These are phyloP conservation scores for Sinocyclocheilus maitianheensis DNA, from an alignment of 2,113 vertebrate species.

Conservation along the genomic window DNA sequence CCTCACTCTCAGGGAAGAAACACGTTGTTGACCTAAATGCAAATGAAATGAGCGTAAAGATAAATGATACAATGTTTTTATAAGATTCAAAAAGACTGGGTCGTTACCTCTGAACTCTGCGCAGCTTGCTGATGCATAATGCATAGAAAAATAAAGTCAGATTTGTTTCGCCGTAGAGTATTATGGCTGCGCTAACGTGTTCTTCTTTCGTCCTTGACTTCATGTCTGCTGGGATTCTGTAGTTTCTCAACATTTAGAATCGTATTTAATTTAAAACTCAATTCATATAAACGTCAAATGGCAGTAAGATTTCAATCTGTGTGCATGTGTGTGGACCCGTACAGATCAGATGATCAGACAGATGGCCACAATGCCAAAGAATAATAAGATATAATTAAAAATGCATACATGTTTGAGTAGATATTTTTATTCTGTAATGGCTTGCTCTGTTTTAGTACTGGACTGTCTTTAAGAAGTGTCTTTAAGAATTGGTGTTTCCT, in stretches of 20 bases:
- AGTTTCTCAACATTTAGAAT: background rate
- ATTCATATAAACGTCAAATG: too few species aligned
- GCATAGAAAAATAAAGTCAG: background rate
- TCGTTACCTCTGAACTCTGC: background rate
- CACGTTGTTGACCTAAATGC: constrained; percentile 58
- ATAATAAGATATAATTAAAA: background rate
- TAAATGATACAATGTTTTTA: background rate
- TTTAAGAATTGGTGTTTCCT: too few species aligned
- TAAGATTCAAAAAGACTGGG: background rate
- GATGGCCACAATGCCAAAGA: background rate
- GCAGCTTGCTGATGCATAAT: background rate
- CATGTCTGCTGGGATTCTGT: too few species aligned
- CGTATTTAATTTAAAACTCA: background rate
- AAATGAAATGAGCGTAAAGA: constrained; percentile 8
- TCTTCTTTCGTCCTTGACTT: too few species aligned
- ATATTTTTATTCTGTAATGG: background rate
- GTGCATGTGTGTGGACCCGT: background rate
- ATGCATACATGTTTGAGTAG: background rate
- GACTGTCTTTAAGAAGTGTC: too few species aligned
- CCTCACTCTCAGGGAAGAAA: constrained; percentile 61
- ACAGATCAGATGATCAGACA: background rate
- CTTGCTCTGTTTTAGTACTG: background rate
- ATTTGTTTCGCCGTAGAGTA: background rate
- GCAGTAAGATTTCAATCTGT: background rate
- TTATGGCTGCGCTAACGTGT: background rate